Evolutionary conservation across 2,797 vertebrate genomes (phyloP).

Genomic region (Sebastiscus albofasciatus): DNA sequence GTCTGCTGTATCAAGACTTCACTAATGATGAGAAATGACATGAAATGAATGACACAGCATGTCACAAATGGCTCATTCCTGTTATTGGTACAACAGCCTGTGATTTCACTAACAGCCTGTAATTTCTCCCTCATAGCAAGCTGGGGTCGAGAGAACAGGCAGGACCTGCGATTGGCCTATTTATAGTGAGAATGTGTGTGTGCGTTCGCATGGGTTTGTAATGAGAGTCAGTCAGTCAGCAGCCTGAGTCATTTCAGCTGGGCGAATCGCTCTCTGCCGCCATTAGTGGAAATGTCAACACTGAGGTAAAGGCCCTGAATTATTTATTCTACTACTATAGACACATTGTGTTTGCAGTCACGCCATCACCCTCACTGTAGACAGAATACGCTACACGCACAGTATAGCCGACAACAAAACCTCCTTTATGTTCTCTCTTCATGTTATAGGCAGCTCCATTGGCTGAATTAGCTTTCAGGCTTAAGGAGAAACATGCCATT

Average conservation of each 20-base stretch:
- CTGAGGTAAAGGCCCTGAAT: slow-evolving; percentile 63
- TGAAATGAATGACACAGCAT: slow-evolving; percentile 60
- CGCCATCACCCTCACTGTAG: not conserved
- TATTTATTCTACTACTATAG: slow-evolving; percentile 50
- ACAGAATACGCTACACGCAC: not conserved
- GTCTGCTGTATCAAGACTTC: slow-evolving; percentile 15
- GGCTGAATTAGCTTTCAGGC: slow-evolving; percentile 24
- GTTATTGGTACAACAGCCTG: slow-evolving; percentile 59
- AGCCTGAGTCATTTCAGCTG: slow-evolving; percentile 26
- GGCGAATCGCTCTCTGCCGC: slow-evolving; percentile 23
- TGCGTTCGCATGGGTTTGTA: slow-evolving; percentile 20
- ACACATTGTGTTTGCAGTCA: slow-evolving; percentile 28
- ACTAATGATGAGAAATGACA: slow-evolving; percentile 53
- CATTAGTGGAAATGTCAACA: slow-evolving; percentile 68
- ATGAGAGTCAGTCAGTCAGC: slow-evolving; percentile 27
- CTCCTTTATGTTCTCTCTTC: not conserved
- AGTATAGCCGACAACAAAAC: not conserved
- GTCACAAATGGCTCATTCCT: slow-evolving; percentile 58
- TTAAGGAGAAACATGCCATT: slow-evolving; percentile 50
- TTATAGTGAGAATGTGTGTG: slow-evolving; percentile 32
- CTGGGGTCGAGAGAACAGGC: slow-evolving; percentile 13
- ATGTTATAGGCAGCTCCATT: not conserved
- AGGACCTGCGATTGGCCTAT: slow-evolving; percentile 48
- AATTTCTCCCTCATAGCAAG: slow-evolving; percentile 48
- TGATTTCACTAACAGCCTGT: slow-evolving; percentile 59